phyloP scores from a whole-genome alignment of 2,113 vertebrate genomes.

The Tursiops truncatus region DNA sequence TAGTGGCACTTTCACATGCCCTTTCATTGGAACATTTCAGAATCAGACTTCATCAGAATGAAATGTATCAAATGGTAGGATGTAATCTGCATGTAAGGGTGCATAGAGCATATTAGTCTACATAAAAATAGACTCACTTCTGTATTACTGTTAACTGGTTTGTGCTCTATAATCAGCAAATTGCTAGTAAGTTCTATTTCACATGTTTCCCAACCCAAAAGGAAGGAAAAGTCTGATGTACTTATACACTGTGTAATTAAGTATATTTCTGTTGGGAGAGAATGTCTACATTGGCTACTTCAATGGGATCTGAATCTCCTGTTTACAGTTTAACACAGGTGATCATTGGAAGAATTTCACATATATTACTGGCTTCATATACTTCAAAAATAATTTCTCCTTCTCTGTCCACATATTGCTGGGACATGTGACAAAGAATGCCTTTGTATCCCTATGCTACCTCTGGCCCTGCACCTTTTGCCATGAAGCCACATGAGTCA shows the following conservation, averaged over 20 bases:
- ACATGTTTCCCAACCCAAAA: neutral
- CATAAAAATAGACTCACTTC: neutral
- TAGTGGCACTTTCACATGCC: neutral
- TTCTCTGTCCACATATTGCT: neutral
- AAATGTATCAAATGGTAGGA: neutral
- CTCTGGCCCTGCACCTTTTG: neutral
- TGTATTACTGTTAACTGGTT: neutral
- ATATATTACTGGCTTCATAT: neutral
- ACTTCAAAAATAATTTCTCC: neutral
- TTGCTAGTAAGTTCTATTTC: neutral
- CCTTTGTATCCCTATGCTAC: neutral
- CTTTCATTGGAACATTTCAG: neutral
- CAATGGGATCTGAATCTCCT: neutral
- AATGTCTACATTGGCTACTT: neutral
- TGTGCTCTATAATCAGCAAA: neutral
- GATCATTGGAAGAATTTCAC: neutral
- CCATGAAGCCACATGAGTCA: neutral
- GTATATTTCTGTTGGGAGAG: neutral
- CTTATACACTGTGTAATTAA: neutral
- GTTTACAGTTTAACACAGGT: neutral
- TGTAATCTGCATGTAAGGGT: neutral
- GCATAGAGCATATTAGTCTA: neutral
- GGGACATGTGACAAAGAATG: neutral
- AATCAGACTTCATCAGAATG: neutral
- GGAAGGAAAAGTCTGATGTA: neutral